Base-by-base conservation (phyloP, 2,888 invertebrate genomes). In the Thyatira batis region DNA sequence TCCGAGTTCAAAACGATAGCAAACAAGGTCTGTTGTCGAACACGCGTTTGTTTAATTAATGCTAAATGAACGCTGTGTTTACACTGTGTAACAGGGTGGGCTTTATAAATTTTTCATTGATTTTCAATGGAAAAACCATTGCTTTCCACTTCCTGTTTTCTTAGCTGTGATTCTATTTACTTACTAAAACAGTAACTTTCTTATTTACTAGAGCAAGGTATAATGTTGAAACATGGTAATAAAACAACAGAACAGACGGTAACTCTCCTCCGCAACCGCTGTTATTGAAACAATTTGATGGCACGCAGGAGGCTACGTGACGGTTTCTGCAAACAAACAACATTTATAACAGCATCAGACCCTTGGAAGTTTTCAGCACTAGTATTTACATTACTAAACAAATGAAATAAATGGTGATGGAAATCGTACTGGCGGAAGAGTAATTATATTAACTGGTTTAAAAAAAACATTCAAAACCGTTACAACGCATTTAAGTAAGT, bases 11-110 rank as follows among this genome's bases (percentile, higher is more conserved):
- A 58, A 50, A 21, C 23, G 56, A 48, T 56, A 59, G 57, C 55
- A 67, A 62, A 63, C 65, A 60, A 49, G 61, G 57, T 20, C 58
- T 58, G 59, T 60, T 66, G 53, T 59, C 54, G 52, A 53, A 54
- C 45, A 51, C 49, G 39, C 39, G 54, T 59, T 53, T 61, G 60
- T 63, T 60, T 70, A 65, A 68, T 73, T 58, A 69, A 70, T 66
- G 58, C 57, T 13, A 57, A 67, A 63, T 58, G 17, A 61, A 50
- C 57, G 30, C 44, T 54, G 28, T 67, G 69, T 68, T 73, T 62
- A 62, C 55, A 13, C 58, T 58, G 45, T 28, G 55, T 57, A 50
- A 65, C 55, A 51, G 23, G 30, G 52, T 57, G 46, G 39, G 43
- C 45, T 52, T 56, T 45, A 54, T 11, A 54, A 44, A 55, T 53